These are phyloP conservation scores for Drymonia ruficornis DNA, from an alignment of 2,888 invertebrate species.

Conservation along the genomic window DNA sequence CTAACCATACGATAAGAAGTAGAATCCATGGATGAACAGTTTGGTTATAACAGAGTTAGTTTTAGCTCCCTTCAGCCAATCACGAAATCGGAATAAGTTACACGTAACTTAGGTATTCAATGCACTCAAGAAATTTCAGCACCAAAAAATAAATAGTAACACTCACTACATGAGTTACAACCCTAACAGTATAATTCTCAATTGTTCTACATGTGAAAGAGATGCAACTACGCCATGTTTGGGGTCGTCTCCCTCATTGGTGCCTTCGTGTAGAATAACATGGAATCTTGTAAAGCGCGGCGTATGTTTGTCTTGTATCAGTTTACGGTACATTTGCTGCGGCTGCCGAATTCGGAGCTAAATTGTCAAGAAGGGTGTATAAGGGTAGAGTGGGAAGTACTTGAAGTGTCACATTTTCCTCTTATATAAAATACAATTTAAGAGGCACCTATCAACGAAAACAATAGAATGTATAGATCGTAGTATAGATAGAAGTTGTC, in stretches of 20 bases:
- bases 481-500: no score
- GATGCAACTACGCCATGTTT: slow-evolving; percentile 37
- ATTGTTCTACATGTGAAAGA: slow-evolving; percentile 46
- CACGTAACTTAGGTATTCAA: no score
- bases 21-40: no score
- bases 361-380: slow-evolving; percentile 47
- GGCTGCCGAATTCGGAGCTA: slow-evolving; percentile 52
- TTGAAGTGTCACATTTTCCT: slow-evolving; percentile 10
- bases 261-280: slow-evolving; percentile 38
- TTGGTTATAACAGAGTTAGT: no score
- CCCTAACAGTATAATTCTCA: slow-evolving; percentile 31
- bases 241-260: slow-evolving; percentile 37
- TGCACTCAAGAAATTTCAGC: no score
- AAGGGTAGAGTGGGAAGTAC: slow-evolving; percentile 19
- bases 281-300: slow-evolving; percentile 48
- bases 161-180: slow-evolving; percentile 1
- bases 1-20: no score
- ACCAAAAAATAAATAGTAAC: neutral
- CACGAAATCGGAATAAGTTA: no score
- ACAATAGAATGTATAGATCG: neutral
- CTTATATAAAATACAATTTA: neutral
- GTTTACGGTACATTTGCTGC: slow-evolving; percentile 67
- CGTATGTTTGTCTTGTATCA: slow-evolving; percentile 71
- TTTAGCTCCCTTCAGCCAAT: no score
- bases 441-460: neutral